Percentiles rank a stretch among this genome's conserved stretches.
These are phyloP conservation scores for Eupithecia exiguata DNA, from an alignment of 2,888 invertebrate species.

Conservation along the genomic window DNA sequence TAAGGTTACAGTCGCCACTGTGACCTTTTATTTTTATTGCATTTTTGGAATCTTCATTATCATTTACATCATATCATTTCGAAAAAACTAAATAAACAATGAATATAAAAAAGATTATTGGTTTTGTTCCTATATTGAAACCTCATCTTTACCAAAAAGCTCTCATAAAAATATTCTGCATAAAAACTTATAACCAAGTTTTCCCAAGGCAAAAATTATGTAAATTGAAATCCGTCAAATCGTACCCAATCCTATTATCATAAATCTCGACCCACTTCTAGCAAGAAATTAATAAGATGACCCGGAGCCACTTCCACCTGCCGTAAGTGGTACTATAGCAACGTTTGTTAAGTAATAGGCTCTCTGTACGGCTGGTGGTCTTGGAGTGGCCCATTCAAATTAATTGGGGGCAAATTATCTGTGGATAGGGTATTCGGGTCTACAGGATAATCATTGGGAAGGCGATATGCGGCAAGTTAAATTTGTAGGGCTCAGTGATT, in stretches of 20 bases:
- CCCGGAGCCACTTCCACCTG: constrained; percentile 39
- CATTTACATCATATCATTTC: no score
- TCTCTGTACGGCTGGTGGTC: constrained; percentile 4
- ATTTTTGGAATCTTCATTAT: no score
- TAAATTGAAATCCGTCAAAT: constrained; percentile 31
- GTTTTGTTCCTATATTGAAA: not conserved
- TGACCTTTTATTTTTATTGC: no score
- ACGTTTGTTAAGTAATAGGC: constrained; percentile 25
- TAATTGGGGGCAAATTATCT: constrained; percentile 10
- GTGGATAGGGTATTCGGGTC: not conserved
- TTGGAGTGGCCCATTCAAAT: not conserved
- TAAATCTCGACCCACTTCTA: constrained; percentile 43
- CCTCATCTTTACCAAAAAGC: not conserved
- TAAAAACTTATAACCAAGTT: not conserved
- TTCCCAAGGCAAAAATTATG: constrained; percentile 12
- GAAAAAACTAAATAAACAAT: no score
- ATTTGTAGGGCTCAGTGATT: not conserved
- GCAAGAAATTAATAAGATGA: constrained; percentile 49
- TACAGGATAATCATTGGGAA: not conserved
- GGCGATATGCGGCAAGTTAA: not conserved
- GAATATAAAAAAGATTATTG: no score
- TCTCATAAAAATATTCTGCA: not conserved
- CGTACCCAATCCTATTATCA: constrained; percentile 34
- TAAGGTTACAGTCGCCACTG: no score
- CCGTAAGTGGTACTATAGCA: constrained; percentile 40